These are phyloP conservation scores for Petroica traversi DNA, from an alignment of 2,113 vertebrate genomes.

Conservation along the genomic window DNA sequence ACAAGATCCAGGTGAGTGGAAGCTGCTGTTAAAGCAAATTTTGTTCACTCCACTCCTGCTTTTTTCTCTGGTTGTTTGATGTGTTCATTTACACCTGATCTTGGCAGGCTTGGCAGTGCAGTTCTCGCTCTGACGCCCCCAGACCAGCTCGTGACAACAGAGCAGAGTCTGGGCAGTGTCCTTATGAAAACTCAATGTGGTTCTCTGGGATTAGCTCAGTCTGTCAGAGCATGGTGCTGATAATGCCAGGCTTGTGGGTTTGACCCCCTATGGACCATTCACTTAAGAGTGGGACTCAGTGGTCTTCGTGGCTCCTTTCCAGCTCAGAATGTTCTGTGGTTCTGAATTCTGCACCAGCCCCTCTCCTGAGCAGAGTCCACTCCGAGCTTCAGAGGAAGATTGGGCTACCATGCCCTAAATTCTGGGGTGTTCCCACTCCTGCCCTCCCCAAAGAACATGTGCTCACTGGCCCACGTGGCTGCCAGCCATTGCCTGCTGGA, in stretches of 20 bases:
- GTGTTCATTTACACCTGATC: background rate
- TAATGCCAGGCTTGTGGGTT: background rate
- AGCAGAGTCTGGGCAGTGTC: background rate
- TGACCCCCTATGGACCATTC: background rate
- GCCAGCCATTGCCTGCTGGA: background rate
- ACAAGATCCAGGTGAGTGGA: background rate
- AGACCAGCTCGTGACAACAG: background rate
- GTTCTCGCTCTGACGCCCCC: background rate
- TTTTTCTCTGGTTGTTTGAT: background rate
- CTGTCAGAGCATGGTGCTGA: background rate
- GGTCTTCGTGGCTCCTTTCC: background rate
- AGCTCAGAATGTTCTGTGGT: background rate
- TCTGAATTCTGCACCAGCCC: background rate
- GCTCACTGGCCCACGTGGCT: background rate
- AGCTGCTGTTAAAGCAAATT: background rate
- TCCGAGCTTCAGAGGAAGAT: background rate
- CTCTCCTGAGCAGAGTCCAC: background rate
- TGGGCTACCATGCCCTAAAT: background rate
- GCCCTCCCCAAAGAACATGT: background rate
- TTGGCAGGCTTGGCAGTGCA: background rate
- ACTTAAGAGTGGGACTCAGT: background rate
- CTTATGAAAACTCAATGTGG: background rate
- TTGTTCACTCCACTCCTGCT: background rate
- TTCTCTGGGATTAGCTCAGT: background rate
- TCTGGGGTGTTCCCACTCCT: background rate